Base-by-base conservation (phyloP, 2,888 invertebrate species). In the Caenorhabditis becei region DNA sequence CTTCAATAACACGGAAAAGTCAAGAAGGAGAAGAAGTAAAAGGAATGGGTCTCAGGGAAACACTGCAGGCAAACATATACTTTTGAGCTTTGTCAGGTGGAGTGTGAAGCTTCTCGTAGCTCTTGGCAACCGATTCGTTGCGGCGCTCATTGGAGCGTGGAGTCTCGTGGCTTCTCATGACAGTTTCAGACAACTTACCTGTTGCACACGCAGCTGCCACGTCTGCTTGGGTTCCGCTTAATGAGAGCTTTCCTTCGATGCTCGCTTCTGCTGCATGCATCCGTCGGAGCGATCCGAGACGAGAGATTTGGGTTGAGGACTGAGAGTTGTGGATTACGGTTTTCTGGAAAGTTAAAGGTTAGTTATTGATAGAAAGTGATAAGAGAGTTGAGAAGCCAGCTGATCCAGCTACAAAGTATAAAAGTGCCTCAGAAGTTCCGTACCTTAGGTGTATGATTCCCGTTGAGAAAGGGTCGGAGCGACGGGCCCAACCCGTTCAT, bases 401-500 rank as follows among this genome's bases (percentile, higher is more conserved):
- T 16, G n/a, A 24, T 11, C 18, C 14, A 59, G 18, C 32, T 28
- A 3, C 26, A 7, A 20, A 8, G 24, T 51, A 32, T 10, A 32
- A 32, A 4, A 32, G 5, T 32, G 4, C 10, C 10, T 7, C 5
- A 32, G 32, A 32, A 7, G 5, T 32, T 10, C 4, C 32, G 10
- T 32, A 83, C 83, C 58, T 85, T 85, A 18, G 85, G 85, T 14
- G 81, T 82, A 16, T 80, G 80, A 65, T 77, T 80, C 18, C 80
- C 78, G 14, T 83, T 82, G 20, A 85, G 47, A 71, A 85, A 81
- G 16, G 85, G 85, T 62, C 85, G 77, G 23, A 82, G 62, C 16
- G 83, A 78, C 14, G 79, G 81, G 14, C 85, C 85, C 16, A 85
- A 54, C 16, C 91, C 91, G 67, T 89, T 91, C 81, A 89, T 82